Percentiles rank a stretch among this genome's conserved stretches.
These are phyloP conservation scores for Thrips palmi DNA, from an alignment of 1,140 invertebrate genomes.

Conservation along the genomic window DNA sequence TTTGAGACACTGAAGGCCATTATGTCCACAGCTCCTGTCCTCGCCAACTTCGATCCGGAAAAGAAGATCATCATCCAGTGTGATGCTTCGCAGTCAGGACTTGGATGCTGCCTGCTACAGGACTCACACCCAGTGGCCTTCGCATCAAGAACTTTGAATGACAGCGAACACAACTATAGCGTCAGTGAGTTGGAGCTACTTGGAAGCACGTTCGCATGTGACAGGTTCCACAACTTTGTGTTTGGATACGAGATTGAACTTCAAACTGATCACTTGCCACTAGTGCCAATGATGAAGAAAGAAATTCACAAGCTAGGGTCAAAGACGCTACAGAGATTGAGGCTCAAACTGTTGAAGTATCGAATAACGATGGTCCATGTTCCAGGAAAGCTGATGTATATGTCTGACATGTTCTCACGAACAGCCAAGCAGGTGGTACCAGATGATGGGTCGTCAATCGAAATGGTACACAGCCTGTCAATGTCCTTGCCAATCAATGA, in stretches of 20 bases:
- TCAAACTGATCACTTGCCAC: conserved; percentile 22
- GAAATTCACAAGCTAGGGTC: conserved; percentile 13
- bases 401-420: conserved; percentile 20
- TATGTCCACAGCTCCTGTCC: conserved; percentile 13
- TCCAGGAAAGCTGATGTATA: conserved; percentile 17
- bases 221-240: conserved; percentile 20
- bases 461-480: conserved; percentile 8
- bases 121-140: conserved; percentile 21
- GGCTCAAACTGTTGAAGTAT: conserved; percentile 22
- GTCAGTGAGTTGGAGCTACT: conserved; percentile 22
- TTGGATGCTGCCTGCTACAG: conserved; percentile 18
- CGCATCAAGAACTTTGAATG: conserved; percentile 19
- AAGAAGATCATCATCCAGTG: conserved; percentile 17
- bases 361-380: conserved; percentile 17
- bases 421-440: background rate
- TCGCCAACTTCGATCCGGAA: conserved; percentile 16
- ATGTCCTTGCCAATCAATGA: too few species aligned
- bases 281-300: conserved; percentile 18
- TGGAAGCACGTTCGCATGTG: conserved; percentile 17
- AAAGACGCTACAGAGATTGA: conserved; percentile 22
- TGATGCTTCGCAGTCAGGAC: conserved; percentile 19
- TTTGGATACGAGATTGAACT: conserved; percentile 18
- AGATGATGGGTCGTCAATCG: background rate
- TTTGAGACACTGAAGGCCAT: conserved; percentile 15
- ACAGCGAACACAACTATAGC: conserved; percentile 18